Conservation (phyloP, 37 sponge, comb jelly and placozoan genomes). For the Theonella swinhoei region DNA sequence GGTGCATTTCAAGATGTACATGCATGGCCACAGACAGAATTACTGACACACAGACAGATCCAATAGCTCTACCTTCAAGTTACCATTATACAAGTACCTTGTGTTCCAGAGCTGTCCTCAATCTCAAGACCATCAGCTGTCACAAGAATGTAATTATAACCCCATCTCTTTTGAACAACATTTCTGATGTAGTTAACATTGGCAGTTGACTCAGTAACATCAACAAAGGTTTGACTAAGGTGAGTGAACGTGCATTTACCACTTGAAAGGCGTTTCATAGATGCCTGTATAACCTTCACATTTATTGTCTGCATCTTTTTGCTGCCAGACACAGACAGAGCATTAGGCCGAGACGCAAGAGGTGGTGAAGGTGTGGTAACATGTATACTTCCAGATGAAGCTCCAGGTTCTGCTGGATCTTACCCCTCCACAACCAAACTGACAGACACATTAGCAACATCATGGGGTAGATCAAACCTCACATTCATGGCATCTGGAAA, state of each 20-base stretch:
- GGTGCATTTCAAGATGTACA: no score
- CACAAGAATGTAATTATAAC: conserved; percentile 3
- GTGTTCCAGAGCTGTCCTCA: no score
- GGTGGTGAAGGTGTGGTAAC: no score
- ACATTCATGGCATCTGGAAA: conserved; percentile 11
- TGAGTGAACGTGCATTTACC: neutral
- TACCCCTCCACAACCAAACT: conserved; percentile 12
- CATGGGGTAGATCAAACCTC: neutral
- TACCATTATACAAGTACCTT: neutral
- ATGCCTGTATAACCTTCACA: neutral
- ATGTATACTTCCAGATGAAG: no score
- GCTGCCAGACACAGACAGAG: neutral
- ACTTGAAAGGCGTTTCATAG: neutral
- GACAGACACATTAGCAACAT: no score
- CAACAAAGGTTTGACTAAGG: neutral
- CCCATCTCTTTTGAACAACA: neutral
- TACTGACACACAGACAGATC: no score
- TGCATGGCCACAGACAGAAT: no score
- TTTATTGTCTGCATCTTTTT: neutral
- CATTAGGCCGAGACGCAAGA: neutral
- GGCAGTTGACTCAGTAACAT: conserved; percentile 2
- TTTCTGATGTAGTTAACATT: conserved; percentile 8
- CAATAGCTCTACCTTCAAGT: no score
- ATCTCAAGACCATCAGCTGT: conserved; percentile 8
- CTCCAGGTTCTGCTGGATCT: no score